Conservation (phyloP, 2,797 vertebrate genomes). For the Argyrosomus regius region DNA sequence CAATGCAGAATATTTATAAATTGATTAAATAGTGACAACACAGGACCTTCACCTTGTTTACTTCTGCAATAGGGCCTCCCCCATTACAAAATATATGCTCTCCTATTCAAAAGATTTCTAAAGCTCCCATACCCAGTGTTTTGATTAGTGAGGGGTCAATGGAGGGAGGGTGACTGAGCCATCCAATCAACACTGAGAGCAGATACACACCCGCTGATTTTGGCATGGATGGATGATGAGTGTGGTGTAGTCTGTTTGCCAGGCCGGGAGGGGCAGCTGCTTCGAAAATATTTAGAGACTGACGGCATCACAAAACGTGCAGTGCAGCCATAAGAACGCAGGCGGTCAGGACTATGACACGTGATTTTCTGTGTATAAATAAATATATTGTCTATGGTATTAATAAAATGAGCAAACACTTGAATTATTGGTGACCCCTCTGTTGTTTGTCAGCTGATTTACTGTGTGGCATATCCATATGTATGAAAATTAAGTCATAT, state of each 20-base stretch:
- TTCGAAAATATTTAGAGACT: conserved; percentile 36
- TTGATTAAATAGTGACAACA: too few relatives aligned
- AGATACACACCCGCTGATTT: conserved; percentile 74
- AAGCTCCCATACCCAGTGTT: conserved; percentile 44
- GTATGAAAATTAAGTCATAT: neutral
- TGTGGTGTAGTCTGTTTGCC: neutral
- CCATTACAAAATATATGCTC: neutral
- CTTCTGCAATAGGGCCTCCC: neutral
- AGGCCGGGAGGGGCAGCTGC: conserved; percentile 40
- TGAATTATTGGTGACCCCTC: neutral
- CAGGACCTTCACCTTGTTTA: neutral
- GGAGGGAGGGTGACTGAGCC: conserved; percentile 54
- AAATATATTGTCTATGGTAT: neutral
- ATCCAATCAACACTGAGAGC: conserved; percentile 77
- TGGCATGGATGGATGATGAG: neutral
- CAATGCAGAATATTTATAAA: neutral
- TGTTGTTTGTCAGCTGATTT: neutral
- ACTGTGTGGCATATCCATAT: neutral
- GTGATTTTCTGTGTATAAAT: neutral
- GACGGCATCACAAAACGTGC: conserved; percentile 13
- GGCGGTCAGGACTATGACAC: neutral
- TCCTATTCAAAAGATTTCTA: conserved; percentile 1
- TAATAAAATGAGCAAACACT: neutral
- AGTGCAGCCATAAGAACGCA: neutral
- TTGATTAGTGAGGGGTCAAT: conserved; percentile 53